phyloP scores from a whole-genome alignment of 2,113 vertebrate species.

The Rhea pennata region DNA sequence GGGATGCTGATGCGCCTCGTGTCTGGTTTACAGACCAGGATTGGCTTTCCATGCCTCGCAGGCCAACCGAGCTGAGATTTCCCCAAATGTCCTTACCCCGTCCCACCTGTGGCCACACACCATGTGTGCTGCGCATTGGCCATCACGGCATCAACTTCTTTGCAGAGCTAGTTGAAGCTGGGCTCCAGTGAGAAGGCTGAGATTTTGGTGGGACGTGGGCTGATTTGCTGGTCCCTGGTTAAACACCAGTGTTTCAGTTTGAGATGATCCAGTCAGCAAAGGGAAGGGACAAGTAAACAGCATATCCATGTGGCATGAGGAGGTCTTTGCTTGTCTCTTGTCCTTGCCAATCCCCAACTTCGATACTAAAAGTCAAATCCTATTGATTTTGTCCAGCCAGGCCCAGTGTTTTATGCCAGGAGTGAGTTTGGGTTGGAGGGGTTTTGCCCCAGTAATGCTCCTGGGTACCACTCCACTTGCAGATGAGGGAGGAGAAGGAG shows the following conservation, averaged over 20 bases:
- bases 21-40: background rate
- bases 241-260: background rate
- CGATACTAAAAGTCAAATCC: background rate
- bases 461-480: background rate
- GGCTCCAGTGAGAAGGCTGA: background rate
- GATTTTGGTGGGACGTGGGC: background rate
- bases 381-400: background rate
- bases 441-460: fast-evolving
- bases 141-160: too few species aligned
- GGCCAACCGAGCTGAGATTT: too few species aligned
- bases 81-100: too few species aligned
- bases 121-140: too few species aligned
- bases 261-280: background rate
- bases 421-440: background rate
- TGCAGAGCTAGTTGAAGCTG: background rate
- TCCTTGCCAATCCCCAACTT: background rate
- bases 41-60: too few species aligned
- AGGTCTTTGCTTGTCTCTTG: background rate
- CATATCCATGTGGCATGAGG: background rate
- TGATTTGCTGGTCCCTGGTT: background rate
- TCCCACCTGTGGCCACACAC: too few species aligned
- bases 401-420: fast-evolving
- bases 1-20: background rate
- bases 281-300: background rate
- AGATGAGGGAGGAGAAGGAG: background rate